Evolutionary conservation across 2,113 vertebrate genomes (phyloP), one percentile per base, ranked within the genome.

Genomic region (Oryzias woworae): DNA sequence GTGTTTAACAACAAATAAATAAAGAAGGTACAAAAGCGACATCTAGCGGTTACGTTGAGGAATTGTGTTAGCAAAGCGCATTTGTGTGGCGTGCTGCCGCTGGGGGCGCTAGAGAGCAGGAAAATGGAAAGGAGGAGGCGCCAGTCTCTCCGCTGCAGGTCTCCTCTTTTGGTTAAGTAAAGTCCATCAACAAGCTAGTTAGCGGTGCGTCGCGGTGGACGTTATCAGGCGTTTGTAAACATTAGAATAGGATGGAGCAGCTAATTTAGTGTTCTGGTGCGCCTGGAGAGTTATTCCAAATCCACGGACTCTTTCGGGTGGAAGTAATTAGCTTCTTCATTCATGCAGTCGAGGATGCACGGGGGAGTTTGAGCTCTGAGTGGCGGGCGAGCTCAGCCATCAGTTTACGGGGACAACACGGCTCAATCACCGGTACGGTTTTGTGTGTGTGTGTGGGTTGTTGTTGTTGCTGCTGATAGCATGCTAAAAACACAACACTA

Each of bases 161-260:
- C 70, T 47, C 61, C 22, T 84, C 58, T 53, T 45, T 48, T 50
- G 23, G n/a, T 8, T 31, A 7, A 81, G 73, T 67, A 53, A 72
- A 60, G 42, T 83, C 78, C 62, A 70, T 69, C 79, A 85, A 80
- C 79, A 69, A 85, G 89, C 87, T 88, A 87, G 84, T 86, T 87
- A 84, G 79, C 81, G 16, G 24, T 56, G 50, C 48, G 62, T 52
- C 10, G 60, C 17, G 64, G 28, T 69, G 49, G 42, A 52, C 36
- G 58, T 31, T 31, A 26, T 12, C 14, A 58, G 53, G 31, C 51
- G 50, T 14, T 47, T n/a, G 3, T 23, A 1, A 2, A 49, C 56
- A 18, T 31, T 46, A 31, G 44, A 22, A 42, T 14, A 58, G 26
- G 62, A 83, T 87, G 86, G 64, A 73, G 42, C 71, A 79, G 4